These are phyloP conservation scores for Papilio machaon DNA, from an alignment of 1,140 invertebrate genomes.

Conservation along the genomic window DNA sequence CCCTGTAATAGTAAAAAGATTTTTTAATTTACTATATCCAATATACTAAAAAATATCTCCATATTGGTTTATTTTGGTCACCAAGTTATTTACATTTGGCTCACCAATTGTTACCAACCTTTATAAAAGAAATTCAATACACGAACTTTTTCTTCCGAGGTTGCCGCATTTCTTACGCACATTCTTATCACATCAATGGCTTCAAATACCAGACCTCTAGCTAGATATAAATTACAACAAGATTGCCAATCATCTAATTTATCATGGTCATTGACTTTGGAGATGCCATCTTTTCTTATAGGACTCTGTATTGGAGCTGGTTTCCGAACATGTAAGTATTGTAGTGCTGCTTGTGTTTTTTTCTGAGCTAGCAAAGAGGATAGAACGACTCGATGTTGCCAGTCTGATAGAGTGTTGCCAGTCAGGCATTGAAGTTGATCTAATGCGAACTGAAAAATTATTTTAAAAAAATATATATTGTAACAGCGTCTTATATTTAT, in stretches of 20 bases:
- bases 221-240: constrained; percentile 73
- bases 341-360: constrained; percentile 63
- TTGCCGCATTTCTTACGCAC: constrained; percentile 58
- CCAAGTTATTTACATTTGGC: too few species aligned
- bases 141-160: constrained; percentile 56
- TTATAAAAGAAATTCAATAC: constrained; percentile 73
- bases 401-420: constrained; percentile 72
- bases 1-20: constrained; percentile 50
- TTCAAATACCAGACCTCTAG: constrained; percentile 72
- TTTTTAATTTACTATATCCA: neutral
- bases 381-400: constrained; percentile 80
- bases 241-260: constrained; percentile 76
- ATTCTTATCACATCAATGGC: constrained; percentile 73
- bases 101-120: constrained; percentile 51
- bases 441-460: constrained; percentile 76
- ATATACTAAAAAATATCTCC: too few species aligned
- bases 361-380: constrained; percentile 75
- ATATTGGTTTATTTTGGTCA: too few species aligned
- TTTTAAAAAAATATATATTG: neutral
- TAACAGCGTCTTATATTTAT: too few species aligned
- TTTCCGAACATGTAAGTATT: constrained; percentile 59
- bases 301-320: constrained; percentile 58
- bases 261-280: constrained; percentile 56
- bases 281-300: constrained; percentile 41
- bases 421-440: constrained; percentile 79